Evolutionary conservation across 2,113 vertebrate species (phyloP).

Genomic region (Syrrhaptes paradoxus): DNA sequence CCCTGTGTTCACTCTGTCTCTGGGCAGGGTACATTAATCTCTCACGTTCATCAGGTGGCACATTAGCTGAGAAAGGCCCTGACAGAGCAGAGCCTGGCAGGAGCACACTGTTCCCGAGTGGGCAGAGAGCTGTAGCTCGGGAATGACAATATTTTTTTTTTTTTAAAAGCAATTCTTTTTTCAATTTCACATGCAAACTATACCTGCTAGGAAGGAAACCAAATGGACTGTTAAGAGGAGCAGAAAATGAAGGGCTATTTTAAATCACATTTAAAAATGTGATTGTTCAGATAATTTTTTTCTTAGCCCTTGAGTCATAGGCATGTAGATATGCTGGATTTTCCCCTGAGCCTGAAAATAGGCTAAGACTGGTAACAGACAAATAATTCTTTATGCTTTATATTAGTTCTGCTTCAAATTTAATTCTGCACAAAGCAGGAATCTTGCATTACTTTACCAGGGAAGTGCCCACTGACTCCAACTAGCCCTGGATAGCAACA

Average conservation of each 20-base stretch:
- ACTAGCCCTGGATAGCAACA: not conserved
- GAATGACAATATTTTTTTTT: not conserved
- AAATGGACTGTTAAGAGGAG: constrained; percentile 12
- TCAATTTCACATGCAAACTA: not conserved
- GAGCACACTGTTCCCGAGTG: not conserved
- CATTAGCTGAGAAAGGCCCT: not conserved
- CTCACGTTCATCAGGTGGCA: not conserved
- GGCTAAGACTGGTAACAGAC: not conserved
- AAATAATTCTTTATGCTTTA: not conserved
- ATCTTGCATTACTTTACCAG: not conserved
- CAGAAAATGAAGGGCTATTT: constrained; percentile 35
- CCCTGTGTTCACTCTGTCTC: not conserved
- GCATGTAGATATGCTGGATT: not conserved
- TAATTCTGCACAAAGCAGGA: not conserved
- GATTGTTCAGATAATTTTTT: not conserved
- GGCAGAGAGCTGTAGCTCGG: not conserved
- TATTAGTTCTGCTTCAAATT: not conserved
- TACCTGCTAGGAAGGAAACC: not conserved
- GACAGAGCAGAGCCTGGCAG: not conserved
- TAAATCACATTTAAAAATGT: not conserved
- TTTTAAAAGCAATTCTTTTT: not conserved
- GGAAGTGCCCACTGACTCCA: not conserved
- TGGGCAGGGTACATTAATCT: not conserved
- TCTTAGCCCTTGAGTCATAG: not conserved
- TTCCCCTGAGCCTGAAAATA: not conserved